These are phyloP conservation scores for Peromyscus eremicus DNA, from an alignment of 2,797 vertebrate species.

Conservation along the genomic window DNA sequence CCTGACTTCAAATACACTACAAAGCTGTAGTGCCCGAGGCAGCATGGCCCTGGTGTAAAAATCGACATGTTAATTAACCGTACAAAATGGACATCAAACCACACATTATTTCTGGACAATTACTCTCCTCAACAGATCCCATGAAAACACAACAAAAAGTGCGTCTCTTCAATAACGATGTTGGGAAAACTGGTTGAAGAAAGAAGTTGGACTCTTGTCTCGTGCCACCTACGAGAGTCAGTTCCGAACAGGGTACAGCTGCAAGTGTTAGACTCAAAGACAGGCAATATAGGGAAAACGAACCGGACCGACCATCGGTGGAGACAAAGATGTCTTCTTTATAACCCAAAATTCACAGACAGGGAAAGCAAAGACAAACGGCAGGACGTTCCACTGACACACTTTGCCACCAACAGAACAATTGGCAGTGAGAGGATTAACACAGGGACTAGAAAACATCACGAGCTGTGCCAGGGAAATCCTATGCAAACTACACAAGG, in stretches of 20 bases:
- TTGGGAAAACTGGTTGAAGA: neutral
- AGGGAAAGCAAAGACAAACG: neutral
- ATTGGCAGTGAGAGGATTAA: neutral
- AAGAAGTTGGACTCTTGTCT: neutral
- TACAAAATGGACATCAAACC: neutral
- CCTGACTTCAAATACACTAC: neutral
- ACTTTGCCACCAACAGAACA: too few species aligned
- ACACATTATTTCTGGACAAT: neutral
- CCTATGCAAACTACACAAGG: neutral
- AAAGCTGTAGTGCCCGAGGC: neutral
- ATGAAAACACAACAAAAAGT: neutral
- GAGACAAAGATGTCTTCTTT: neutral
- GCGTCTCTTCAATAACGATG: neutral
- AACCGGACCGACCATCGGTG: neutral
- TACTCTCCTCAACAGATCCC: neutral
- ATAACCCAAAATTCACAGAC: neutral
- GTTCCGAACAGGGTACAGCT: neutral
- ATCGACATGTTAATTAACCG: neutral
- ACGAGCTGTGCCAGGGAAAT: neutral
- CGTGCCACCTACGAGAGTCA: neutral
- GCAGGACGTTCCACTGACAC: neutral
- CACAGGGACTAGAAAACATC: neutral
- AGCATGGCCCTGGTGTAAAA: neutral
- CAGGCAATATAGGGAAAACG: neutral
- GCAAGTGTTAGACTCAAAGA: neutral